These are phyloP conservation scores for Prosopocoilus inquinatus DNA, from an alignment of 2,888 invertebrate genomes.

Conservation along the genomic window DNA sequence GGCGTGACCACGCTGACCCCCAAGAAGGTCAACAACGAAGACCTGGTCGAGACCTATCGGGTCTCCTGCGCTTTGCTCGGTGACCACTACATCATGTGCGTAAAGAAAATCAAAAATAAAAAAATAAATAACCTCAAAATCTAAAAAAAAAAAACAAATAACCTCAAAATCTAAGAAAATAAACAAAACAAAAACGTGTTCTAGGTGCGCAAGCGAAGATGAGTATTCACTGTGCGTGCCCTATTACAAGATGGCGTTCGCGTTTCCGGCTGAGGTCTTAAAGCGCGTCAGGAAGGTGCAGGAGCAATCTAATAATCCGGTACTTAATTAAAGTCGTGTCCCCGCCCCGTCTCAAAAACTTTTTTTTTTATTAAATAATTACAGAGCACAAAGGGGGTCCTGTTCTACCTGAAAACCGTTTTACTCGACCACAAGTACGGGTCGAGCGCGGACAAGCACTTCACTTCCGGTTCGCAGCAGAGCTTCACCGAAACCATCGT, in stretches of 20 bases:
- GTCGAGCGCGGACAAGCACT: conserved; percentile 51
- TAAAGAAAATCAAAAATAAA: background rate
- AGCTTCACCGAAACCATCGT: conserved; percentile 49
- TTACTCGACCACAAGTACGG: conserved; percentile 50
- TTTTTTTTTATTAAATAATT: conserved; percentile 19
- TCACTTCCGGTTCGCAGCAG: conserved; percentile 43
- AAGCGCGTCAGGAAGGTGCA: conserved; percentile 46
- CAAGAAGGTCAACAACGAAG: conserved; percentile 42
- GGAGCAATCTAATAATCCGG: conserved; percentile 42
- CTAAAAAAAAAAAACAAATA: too few species aligned
- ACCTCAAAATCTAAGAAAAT: too few species aligned
- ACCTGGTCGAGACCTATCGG: conserved; percentile 50
- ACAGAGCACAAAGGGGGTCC: conserved; percentile 44
- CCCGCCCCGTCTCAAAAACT: conserved; percentile 4
- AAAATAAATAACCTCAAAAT: too few species aligned
- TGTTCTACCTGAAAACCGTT: conserved; percentile 45
- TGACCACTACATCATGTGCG: conserved; percentile 57
- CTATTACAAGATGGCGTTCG: conserved; percentile 57
- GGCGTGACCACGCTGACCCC: conserved; percentile 38
- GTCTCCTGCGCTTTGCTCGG: conserved; percentile 58
- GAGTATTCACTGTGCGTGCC: conserved; percentile 51
- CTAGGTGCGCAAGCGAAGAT: conserved; percentile 40
- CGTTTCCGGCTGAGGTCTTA: conserved; percentile 54
- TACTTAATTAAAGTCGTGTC: background rate
- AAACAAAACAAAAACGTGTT: conserved; percentile 12